phyloP scores from a whole-genome alignment of 2,888 invertebrate species.

The Dorcus hopei region DNA sequence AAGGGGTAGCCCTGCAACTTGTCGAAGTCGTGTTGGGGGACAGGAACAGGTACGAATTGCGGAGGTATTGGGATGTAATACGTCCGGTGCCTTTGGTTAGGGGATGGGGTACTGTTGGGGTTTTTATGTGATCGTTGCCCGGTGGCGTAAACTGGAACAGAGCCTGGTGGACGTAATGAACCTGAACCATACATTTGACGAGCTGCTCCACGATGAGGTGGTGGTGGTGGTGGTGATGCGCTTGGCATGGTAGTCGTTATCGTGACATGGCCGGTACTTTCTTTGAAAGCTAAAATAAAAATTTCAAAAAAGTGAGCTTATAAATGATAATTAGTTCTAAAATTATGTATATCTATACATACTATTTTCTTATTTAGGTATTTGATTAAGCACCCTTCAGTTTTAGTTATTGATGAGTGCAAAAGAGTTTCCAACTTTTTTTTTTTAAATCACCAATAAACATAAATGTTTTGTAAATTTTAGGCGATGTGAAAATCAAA shows the following conservation, averaged over 20 bases:
- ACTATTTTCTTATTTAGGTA: no score
- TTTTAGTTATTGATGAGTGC: no score
- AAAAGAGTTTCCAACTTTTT: no score
- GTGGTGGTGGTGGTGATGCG: slow-evolving; percentile 48
- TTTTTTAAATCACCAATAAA: no score
- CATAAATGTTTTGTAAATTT: no score
- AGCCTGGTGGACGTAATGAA: slow-evolving; percentile 51
- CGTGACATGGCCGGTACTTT: not conserved
- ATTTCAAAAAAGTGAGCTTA: not conserved
- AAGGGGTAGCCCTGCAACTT: slow-evolving; percentile 27
- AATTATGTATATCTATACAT: no score
- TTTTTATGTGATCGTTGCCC: slow-evolving; percentile 25
- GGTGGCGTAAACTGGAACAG: slow-evolving; percentile 47
- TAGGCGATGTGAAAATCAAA: no score
- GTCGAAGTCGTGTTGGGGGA: slow-evolving; percentile 32
- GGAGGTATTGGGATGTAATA: slow-evolving; percentile 20
- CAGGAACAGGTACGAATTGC: slow-evolving; percentile 23
- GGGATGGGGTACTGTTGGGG: slow-evolving; percentile 1
- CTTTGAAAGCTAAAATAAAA: not conserved
- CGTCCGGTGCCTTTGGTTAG: slow-evolving; percentile 15
- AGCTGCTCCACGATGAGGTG: slow-evolving; percentile 51
- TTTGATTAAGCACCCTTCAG: no score
- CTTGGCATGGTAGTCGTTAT: slow-evolving; percentile 20
- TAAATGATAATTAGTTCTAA: not conserved
- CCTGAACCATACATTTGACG: slow-evolving; percentile 59